Conservation (phyloP, 64 coral and sea anemone genomes). For the Orbicella faveolata region DNA sequence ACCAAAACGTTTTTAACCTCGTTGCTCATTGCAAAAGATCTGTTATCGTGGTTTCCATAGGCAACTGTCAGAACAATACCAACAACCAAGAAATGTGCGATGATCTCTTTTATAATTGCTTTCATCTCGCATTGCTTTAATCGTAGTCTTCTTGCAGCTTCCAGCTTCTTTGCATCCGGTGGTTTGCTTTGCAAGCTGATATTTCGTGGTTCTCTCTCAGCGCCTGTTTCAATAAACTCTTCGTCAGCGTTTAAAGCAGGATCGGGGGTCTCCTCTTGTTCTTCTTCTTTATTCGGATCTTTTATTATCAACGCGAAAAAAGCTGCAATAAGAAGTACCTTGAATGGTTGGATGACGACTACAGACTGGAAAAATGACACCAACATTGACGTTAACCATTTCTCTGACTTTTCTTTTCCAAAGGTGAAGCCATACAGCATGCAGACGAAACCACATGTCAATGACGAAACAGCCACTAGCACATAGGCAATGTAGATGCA, state of each 20-base stretch:
- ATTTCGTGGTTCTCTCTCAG: not conserved
- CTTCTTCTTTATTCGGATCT: conserved; percentile 93
- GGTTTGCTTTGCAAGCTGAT: conserved; percentile 65
- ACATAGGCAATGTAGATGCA: conserved; percentile 72
- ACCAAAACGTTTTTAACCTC: conserved; percentile 53
- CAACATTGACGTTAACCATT: conserved; percentile 84
- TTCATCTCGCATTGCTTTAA: conserved; percentile 87
- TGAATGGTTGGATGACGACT: conserved; percentile 85
- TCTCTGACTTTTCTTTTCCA: conserved; percentile 79
- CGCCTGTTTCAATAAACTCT: conserved; percentile 31
- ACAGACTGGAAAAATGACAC: conserved; percentile 92
- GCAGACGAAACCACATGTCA: conserved; percentile 65
- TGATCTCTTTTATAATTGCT: conserved; percentile 82
- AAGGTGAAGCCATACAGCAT: conserved; percentile 78
- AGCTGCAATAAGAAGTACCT: conserved; percentile 77
- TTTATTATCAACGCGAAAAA: conserved; percentile 94
- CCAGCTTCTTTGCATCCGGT: conserved; percentile 74
- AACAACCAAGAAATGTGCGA: conserved; percentile 67
- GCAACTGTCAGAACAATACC: conserved; percentile 78
- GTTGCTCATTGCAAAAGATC: conserved; percentile 57
- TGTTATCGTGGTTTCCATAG: conserved; percentile 80
- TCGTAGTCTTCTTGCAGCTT: conserved; percentile 68
- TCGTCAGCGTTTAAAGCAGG: conserved; percentile 43
- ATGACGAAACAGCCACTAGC: conserved; percentile 27
- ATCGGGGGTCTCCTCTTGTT: conserved; percentile 46